phyloP scores from a whole-genome alignment of 2,113 vertebrate genomes.

The Dendropsophus ebraccatus region DNA sequence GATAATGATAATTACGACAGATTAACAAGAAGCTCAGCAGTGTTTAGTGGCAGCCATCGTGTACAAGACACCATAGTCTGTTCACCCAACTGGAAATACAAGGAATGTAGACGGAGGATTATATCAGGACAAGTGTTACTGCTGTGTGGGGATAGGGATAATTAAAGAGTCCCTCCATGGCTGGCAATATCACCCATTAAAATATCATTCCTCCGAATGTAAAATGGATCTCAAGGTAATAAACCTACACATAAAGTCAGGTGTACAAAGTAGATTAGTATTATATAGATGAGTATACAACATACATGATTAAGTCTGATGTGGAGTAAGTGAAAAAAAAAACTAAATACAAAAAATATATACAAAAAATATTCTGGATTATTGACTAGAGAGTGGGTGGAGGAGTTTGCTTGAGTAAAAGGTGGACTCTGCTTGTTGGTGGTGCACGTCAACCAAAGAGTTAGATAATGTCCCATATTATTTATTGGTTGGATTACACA shows the following conservation, averaged over 20 bases:
- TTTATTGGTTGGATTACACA: too few relatives aligned
- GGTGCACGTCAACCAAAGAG: too few relatives aligned
- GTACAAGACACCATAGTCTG: slow-evolving; percentile 21
- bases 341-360: neutral
- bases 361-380: neutral
- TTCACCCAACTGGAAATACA: slow-evolving; percentile 30
- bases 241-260: neutral
- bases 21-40: slow-evolving; percentile 3
- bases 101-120: slow-evolving; percentile 20
- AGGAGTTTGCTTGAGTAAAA: too few relatives aligned
- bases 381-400: too few relatives aligned
- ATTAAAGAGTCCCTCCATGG: slow-evolving; percentile 10
- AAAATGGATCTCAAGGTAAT: neutral
- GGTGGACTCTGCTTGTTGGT: too few relatives aligned
- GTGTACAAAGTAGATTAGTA: neutral
- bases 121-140: slow-evolving; percentile 16
- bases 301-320: neutral
- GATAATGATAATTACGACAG: slow-evolving; percentile 43
- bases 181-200: neutral
- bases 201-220: neutral
- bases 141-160: slow-evolving; percentile 17
- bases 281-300: neutral
- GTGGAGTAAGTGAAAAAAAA: neutral
- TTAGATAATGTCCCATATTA: too few relatives aligned
- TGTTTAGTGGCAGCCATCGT: slow-evolving; percentile 17